Base-by-base conservation (phyloP, 1,140 invertebrate genomes). In the Bombus difficillimus region DNA sequence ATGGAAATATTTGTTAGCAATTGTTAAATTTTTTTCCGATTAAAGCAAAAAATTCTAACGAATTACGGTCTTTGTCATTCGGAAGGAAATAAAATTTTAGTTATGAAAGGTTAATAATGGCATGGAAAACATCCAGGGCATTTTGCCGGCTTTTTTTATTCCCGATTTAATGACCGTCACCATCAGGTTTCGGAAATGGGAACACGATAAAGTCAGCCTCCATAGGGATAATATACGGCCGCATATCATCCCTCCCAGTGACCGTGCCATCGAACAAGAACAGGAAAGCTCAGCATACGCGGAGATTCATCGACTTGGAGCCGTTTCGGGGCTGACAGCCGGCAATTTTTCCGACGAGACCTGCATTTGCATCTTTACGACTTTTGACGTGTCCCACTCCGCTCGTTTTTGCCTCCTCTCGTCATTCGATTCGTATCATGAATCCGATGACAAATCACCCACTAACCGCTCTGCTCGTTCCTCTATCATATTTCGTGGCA, bases 361-460 rank as follows among this genome's bases (percentile, higher is more conserved):
- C 34, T 73, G 77, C 90, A 91, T 91, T 90, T 91, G 89, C 90
- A 91, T 91, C 87, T 91, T 91, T 91, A 91, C 89, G 90, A 90
- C 90, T 83, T 82, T 86, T 76, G 88, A 72, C 81, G 66, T 5
- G 25, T 72, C 32, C n/a, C 41, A 22, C 53, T 25, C 25, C 41
- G 25, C 41, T 15, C 18, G 3, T 34, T 34, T 71, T 72, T 68
- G 9, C 28, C 15, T 13, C 13, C 4, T 13, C 12, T 15, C n/a
- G 53, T 59, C 37, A 43, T 79, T 68, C n/a, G 37, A 62, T 76
- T 28, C 68, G 39, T 69, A 57, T 78, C 82, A 77, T 78, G 82
- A 72, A 85, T 72, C 77, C 77, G 25, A 72, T 57, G 68, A 85
- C 41, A 80, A 73, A 85, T 80, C 53, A 6, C 18, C 28, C 41